These are phyloP conservation scores for Bombus turneri DNA, from an alignment of 1,140 invertebrate species.

Conservation along the genomic window DNA sequence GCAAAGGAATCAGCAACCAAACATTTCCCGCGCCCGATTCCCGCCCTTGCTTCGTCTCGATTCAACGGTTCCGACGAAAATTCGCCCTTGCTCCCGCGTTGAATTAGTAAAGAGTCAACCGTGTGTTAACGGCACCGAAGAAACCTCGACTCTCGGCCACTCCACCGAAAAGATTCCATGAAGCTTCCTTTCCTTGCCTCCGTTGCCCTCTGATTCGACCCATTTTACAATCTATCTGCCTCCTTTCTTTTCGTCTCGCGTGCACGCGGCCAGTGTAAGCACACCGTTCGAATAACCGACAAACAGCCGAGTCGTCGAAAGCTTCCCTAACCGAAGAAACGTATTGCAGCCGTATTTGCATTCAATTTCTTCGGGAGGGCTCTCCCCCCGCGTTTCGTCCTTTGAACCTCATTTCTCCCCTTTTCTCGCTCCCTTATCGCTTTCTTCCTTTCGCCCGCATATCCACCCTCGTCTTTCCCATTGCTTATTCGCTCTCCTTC, in stretches of 20 bases:
- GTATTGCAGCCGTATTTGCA: constrained; percentile 69
- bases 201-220: not conserved
- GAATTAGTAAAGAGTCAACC: constrained; percentile 71
- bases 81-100: constrained; percentile 59
- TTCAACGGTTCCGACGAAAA: constrained; percentile 57
- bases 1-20: no score
- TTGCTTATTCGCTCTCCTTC: not conserved
- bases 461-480: no score
- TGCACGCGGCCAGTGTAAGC: constrained; percentile 34
- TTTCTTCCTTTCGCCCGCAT: not conserved
- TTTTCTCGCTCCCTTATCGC: not conserved
- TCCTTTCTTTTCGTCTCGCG: constrained; percentile 1
- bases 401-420: constrained; percentile 29
- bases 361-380: constrained; percentile 68
- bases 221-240: constrained; percentile 26
- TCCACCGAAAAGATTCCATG: constrained; percentile 27
- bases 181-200: not conserved
- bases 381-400: constrained; percentile 20
- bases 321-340: constrained; percentile 46
- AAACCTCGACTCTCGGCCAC: constrained; percentile 1
- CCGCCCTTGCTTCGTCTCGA: not conserved
- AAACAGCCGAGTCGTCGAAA: constrained; percentile 47
- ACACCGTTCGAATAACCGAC: constrained; percentile 48
- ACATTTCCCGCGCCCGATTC: constrained; percentile 34
- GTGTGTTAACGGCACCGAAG: constrained; percentile 38